Evolutionary conservation across 2,113 vertebrate genomes (phyloP).

Genomic region (Periophthalmodon schlosseri): DNA sequence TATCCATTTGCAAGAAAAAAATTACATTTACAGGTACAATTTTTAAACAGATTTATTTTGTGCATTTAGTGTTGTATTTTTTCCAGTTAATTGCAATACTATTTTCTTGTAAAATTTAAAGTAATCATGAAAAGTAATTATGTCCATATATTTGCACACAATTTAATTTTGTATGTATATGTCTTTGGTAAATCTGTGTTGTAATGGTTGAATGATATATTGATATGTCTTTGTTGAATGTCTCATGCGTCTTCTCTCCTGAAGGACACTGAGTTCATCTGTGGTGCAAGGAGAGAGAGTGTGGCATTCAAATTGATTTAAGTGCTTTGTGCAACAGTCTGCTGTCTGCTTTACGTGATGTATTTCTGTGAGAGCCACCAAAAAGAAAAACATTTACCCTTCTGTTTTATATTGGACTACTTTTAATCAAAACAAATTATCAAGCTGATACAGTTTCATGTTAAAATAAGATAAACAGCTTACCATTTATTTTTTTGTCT

Average conservation of each 20-base stretch:
- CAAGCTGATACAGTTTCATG: constrained; percentile 12
- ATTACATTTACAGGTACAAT: no score
- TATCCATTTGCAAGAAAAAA: no score
- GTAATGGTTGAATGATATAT: not conserved
- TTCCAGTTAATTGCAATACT: no score
- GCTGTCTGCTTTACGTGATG: constrained; percentile 3
- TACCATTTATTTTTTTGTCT: no score
- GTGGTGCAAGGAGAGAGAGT: not conserved
- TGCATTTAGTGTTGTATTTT: no score
- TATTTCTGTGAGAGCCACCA: not conserved
- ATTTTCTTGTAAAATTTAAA: no score
- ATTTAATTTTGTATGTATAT: no score
- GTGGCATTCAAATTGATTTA: not conserved
- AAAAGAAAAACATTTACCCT: not conserved
- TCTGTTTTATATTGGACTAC: not conserved
- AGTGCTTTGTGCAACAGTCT: constrained; percentile 7
- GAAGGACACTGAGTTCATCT: constrained; percentile 8
- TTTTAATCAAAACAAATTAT: constrained; percentile 8
- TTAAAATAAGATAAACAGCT: not conserved
- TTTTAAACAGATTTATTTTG: no score
- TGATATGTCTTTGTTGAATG: not conserved
- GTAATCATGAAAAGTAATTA: no score
- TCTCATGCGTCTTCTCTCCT: not conserved
- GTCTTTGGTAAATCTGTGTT: not conserved
- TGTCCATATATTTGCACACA: no score